These are phyloP conservation scores for Leptinotarsa lineolata DNA, from an alignment of 1,140 invertebrate genomes.

Conservation along the genomic window DNA sequence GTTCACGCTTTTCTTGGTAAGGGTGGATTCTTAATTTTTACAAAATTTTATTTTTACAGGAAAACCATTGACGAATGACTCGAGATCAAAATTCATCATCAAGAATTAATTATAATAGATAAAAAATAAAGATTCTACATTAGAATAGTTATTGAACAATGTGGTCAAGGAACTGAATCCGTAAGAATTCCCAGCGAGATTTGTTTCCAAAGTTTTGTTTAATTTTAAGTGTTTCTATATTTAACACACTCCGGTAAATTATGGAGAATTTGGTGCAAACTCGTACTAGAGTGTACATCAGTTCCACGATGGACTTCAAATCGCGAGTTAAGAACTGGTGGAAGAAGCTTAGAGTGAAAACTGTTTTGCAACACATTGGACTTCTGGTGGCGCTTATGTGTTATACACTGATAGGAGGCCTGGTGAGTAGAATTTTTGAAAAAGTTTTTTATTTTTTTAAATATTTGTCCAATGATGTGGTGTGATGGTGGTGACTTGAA, in stretches of 20 bases:
- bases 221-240: constrained; percentile 10
- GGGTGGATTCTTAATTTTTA: too few species aligned
- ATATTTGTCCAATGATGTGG: too few species aligned
- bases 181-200: not conserved
- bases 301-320: constrained; percentile 46
- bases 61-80: too few species aligned
- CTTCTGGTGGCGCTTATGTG: constrained; percentile 71
- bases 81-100: too few species aligned
- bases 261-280: constrained; percentile 31
- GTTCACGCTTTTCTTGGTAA: too few species aligned
- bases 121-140: too few species aligned
- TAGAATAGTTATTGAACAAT: too few species aligned
- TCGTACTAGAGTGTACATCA: constrained; percentile 46
- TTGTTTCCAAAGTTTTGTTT: constrained; percentile 9
- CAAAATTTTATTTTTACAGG: too few species aligned
- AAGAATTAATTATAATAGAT: too few species aligned
- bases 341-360: constrained; percentile 61
- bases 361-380: constrained; percentile 69
- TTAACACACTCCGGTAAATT: constrained; percentile 14
- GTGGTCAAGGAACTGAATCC: not conserved
- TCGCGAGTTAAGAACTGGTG: constrained; percentile 54
- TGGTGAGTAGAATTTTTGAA: constrained; percentile 62
- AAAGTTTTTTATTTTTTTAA: not conserved
- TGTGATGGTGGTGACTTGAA: too few species aligned
- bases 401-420: constrained; percentile 73